Conservation (phyloP, 2,113 vertebrate genomes). For the Elephantulus edwardii region DNA sequence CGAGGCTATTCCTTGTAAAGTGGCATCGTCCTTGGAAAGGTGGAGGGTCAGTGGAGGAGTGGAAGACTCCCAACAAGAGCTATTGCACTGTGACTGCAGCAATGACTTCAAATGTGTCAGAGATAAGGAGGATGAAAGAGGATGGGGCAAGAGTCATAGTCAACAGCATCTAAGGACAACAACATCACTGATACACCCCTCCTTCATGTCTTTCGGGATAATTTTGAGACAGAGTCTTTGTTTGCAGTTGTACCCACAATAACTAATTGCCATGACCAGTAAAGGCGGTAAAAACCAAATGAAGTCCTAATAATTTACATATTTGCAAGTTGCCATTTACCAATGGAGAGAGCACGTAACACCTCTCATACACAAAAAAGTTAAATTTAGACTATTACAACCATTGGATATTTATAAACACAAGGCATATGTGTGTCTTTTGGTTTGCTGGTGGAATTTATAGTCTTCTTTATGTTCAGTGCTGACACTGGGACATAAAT, state of each 20-base stretch:
- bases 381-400: constrained; percentile 20
- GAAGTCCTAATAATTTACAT: neutral
- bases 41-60: too few species aligned
- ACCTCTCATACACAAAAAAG: constrained; percentile 56
- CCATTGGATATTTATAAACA: constrained; percentile 54
- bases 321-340: neutral
- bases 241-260: constrained; percentile 19
- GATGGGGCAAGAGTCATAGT: too few species aligned
- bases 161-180: too few species aligned
- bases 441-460: constrained; percentile 57
- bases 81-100: too few species aligned
- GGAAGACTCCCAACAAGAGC: too few species aligned
- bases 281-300: constrained; percentile 28
- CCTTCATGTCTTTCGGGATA: constrained; percentile 38
- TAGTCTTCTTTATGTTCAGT: constrained; percentile 61
- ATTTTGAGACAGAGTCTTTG: constrained; percentile 24
- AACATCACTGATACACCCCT: neutral
- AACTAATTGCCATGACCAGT: constrained; percentile 32
- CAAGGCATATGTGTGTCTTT: constrained; percentile 55
- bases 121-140: too few species aligned
- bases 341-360: neutral
- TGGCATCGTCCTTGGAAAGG: too few species aligned
- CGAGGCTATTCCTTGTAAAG: too few species aligned
- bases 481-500: constrained; percentile 52
- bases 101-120: too few species aligned